Evolutionary conservation across 2,888 invertebrate genomes (phyloP), one percentile per base, ranked within the genome.

Genomic region (Agonopterix arenella): DNA sequence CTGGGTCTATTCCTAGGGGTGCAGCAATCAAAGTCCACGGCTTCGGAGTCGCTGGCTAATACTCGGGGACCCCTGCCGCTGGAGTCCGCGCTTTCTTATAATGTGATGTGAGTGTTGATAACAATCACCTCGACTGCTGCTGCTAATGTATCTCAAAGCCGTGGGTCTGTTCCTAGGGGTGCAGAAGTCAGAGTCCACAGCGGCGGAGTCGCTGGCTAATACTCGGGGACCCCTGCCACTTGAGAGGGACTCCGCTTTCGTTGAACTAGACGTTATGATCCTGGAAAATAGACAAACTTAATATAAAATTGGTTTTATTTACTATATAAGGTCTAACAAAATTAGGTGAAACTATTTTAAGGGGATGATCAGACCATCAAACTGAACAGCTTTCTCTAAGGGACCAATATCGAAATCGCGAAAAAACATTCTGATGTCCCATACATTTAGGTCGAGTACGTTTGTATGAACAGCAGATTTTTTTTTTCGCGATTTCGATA

Each of bases 131-230:
- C 80, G 74, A 56, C 88, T 88, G 48, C 89, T 89, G 56, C 88
- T 88, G 58, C 89, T 88, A 9, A 89, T 88, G 54, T 89, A 89
- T 70, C 82, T 71, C n/a, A 86, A 60, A 18, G 80, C 76, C 4
- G 66, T 66, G 0, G 83, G 85, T 52, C 80, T 73, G 42, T 79
- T 82, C 47, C 63, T 76, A 0, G 86, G 86, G 0, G 89, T 88
- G 51, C 60, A 62, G 38, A 82, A 65, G 16, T 76, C 80, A 0
- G 79, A 76, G 41, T 84, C 77, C 0, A 57, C 68, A 1, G 70
- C 65, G 0, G 75, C 77, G 0, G 88, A 84, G 52, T 88, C 89
- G 42, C 76, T 80, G 0, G 84, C 85, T 8, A 85, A 60, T 1
- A 86, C 60, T 45, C 68, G 68, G 0, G 73, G 69, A 0, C 55